Evolutionary conservation across 2,888 invertebrate species (phyloP), one percentile per base, ranked within the genome.

Genomic region (Latrodectus hesperus): DNA sequence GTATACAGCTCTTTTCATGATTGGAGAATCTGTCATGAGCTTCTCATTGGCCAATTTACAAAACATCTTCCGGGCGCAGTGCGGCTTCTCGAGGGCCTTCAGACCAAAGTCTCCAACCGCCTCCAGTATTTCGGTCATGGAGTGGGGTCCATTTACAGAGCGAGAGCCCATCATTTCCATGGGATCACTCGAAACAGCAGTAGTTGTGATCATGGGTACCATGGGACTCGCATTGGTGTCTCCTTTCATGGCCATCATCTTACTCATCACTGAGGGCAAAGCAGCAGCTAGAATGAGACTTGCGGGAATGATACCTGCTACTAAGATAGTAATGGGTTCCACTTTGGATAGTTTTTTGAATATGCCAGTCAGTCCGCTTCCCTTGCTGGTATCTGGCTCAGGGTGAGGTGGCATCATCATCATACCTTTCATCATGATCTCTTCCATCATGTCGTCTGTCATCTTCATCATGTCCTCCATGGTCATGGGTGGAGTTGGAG

Each of bases 241-340:
- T 4, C 78, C 77, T 52, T 84, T 78, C 84, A 78, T 73, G 12
- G 64, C 60, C 76, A 77, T 79, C 77, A 87, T 73, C 52, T 87
- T 79, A 52, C 67, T 77, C 81, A 87, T 82, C 16, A 87, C 86
- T 0, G 86, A 81, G 0, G 86, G 86, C 17, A 87, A 67, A 11
- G 81, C 86, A n/a, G 86, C 86, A 2, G 86, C 86, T 12, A 87
- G 73, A 5, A 87, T 87, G 11, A 87, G 73, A 26, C 86, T 87
- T 6, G 86, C 86, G 0, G 86, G 86, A 10, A 87, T 76, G 5
- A 87, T 82, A 6, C 86, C 86, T 4, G 86, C 86, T 0, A 87
- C 86, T 16, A 87, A 22, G n/a, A 87, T 70, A 10, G 86, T 87
- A 16, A 82, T 67, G 0, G 86, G 86, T 17, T 87, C 86, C 11